Conservation (phyloP, 2,113 vertebrate species). For the Oryzias celebensis region DNA sequence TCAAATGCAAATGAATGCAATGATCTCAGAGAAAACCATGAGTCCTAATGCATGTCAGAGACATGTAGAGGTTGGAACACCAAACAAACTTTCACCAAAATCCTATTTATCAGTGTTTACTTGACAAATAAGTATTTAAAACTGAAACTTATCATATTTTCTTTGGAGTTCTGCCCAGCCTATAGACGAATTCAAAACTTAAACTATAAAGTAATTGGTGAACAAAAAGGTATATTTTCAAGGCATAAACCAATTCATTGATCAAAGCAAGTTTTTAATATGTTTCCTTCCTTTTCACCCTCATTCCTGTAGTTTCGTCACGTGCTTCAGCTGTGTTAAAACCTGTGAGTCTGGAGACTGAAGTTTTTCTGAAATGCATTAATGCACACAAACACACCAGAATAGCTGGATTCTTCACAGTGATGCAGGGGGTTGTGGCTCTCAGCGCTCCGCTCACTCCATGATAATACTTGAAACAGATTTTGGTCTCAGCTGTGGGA, state of each 20-base stretch:
- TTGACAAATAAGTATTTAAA: too few species aligned
- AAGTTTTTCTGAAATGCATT: not conserved
- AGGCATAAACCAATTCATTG: not conserved
- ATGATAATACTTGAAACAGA: constrained; percentile 99
- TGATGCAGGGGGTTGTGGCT: constrained; percentile 96
- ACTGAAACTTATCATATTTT: not conserved
- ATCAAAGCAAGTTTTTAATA: not conserved
- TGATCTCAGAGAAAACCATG: too few species aligned
- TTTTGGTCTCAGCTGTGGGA: constrained; percentile 92
- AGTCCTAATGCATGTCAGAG: too few species aligned
- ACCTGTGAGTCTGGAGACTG: not conserved
- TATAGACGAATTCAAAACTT: not conserved
- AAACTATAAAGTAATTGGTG: not conserved
- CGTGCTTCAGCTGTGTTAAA: not conserved
- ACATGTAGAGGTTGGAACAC: too few species aligned
- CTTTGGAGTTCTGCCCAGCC: not conserved
- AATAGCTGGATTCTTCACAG: constrained; percentile 93
- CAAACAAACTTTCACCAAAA: too few species aligned
- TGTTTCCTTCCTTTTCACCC: not conserved
- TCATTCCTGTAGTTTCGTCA: not conserved
- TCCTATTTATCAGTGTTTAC: too few species aligned
- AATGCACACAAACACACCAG: constrained; percentile 82
- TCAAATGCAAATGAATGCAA: too few species aligned
- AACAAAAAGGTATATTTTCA: not conserved
- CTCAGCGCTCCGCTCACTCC: constrained; percentile 93